A percentile compares a stretch with the other conserved stretches of the same genome.
phyloP scores from a whole-genome alignment of 2,797 vertebrate species.

The Pangasius macronema region DNA sequence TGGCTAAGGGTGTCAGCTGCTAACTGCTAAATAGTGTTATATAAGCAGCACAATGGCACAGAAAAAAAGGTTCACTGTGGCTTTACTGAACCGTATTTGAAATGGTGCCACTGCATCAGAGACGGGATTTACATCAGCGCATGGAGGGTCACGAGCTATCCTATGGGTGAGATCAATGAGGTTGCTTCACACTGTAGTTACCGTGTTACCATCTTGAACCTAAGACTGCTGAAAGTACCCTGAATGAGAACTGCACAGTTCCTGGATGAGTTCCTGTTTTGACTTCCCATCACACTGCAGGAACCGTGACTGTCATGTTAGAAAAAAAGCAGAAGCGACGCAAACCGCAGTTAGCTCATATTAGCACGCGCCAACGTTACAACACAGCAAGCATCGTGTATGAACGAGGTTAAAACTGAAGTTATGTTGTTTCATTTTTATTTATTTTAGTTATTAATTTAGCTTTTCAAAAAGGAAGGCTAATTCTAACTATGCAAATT shows the following conservation, averaged over 20 bases:
- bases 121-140: slow-evolving; percentile 30
- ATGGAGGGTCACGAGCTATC: slow-evolving; percentile 23
- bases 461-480: background rate
- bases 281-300: slow-evolving; percentile 18
- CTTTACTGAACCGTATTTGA: slow-evolving; percentile 41
- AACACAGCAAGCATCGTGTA: background rate
- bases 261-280: slow-evolving; percentile 19
- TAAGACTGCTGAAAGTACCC: background rate
- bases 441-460: no score
- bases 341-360: background rate
- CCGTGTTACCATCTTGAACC: background rate
- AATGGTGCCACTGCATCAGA: slow-evolving; percentile 45
- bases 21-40: slow-evolving; percentile 49
- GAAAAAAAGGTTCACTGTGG: slow-evolving; percentile 45
- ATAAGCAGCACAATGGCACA: slow-evolving; percentile 52
- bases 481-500: background rate
- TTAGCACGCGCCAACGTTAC: background rate
- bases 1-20: slow-evolving; percentile 41
- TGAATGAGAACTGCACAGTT: background rate
- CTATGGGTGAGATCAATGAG: slow-evolving; percentile 15
- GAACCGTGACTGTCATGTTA: background rate
- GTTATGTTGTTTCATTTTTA: background rate
- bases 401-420: background rate
- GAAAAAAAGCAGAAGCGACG: background rate
- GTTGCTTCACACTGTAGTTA: background rate